Evolutionary conservation across 2,888 invertebrate species (phyloP).

Genomic region (Allacma fusca): DNA sequence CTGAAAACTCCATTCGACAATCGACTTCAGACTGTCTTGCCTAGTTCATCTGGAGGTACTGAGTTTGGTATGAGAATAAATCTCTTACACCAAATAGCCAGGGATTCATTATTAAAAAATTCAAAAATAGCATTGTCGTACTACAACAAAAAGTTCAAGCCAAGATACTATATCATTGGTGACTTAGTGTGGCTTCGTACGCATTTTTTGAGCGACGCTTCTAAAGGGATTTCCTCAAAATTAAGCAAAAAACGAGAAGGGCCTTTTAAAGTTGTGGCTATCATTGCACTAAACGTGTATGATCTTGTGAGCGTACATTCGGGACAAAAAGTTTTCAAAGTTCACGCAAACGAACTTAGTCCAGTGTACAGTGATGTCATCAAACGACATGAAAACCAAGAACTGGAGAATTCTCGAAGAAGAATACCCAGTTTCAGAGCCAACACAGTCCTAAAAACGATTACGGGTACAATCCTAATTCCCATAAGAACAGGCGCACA

Average conservation of each 20-base stretch:
- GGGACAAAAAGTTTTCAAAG: slow-evolving; percentile 36
- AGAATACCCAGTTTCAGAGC: too few species aligned
- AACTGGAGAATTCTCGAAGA: too few species aligned
- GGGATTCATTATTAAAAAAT: not conserved
- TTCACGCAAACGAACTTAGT: slow-evolving; percentile 47
- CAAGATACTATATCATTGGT: not conserved
- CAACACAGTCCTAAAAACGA: too few species aligned
- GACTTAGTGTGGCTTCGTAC: slow-evolving; percentile 15
- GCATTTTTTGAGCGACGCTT: slow-evolving; percentile 15
- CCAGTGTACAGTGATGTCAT: too few species aligned
- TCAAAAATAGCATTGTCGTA: slow-evolving; percentile 28
- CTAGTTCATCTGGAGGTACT: not conserved
- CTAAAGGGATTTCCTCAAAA: slow-evolving; percentile 28
- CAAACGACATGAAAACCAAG: too few species aligned
- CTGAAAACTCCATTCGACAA: slow-evolving; percentile 46
- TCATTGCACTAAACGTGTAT: too few species aligned
- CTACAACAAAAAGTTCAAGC: slow-evolving; percentile 32
- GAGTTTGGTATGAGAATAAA: not conserved
- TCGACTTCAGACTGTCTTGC: not conserved
- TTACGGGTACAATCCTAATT: too few species aligned
- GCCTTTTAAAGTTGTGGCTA: slow-evolving; percentile 38
- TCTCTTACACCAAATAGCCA: not conserved
- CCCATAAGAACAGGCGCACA: too few species aligned
- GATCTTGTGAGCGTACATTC: too few species aligned
- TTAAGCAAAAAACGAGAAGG: too few species aligned